phyloP scores from a whole-genome alignment of 2,113 vertebrate genomes.

The Xenopus laevis region DNA sequence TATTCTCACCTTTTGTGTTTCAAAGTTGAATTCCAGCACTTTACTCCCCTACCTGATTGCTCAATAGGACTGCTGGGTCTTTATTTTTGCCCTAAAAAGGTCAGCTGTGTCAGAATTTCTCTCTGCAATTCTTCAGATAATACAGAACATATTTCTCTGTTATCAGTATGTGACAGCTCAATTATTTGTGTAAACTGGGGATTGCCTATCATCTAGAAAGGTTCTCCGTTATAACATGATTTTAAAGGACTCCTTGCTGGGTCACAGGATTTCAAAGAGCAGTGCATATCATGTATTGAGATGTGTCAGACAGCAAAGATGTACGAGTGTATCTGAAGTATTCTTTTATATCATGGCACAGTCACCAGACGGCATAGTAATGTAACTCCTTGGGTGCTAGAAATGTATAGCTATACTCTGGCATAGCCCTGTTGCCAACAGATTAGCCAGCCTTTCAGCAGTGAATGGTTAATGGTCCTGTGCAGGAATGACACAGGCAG shows the following conservation, averaged over 20 bases:
- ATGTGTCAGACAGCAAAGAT: slow-evolving; percentile 38
- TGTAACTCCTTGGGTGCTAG: slow-evolving; percentile 18
- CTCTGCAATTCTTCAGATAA: slow-evolving; percentile 46
- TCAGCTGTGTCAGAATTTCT: slow-evolving; percentile 43
- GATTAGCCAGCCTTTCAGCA: not conserved
- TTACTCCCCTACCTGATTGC: slow-evolving; percentile 40
- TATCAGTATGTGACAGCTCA: slow-evolving; percentile 46
- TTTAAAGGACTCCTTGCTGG: slow-evolving; percentile 46
- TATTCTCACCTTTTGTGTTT: slow-evolving; percentile 40
- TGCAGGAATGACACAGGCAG: not conserved
- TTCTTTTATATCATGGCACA: slow-evolving; percentile 29
- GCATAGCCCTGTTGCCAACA: not conserved
- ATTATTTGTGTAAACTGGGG: slow-evolving; percentile 47
- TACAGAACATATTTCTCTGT: slow-evolving; percentile 47
- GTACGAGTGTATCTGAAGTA: slow-evolving; percentile 33
- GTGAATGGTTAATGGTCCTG: not conserved
- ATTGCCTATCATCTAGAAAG: slow-evolving; percentile 46
- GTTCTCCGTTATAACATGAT: slow-evolving; percentile 44
- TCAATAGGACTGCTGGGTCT: slow-evolving; percentile 41
- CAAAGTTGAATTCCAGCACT: slow-evolving; percentile 36
- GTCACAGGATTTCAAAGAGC: slow-evolving; percentile 45
- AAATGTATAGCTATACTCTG: not conserved
- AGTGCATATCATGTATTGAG: slow-evolving; percentile 40
- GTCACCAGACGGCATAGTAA: slow-evolving; percentile 15
- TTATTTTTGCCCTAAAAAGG: slow-evolving; percentile 45